phyloP scores from a whole-genome alignment of 92 coral and sea anemone species.

The Phenganax subtilis region DNA sequence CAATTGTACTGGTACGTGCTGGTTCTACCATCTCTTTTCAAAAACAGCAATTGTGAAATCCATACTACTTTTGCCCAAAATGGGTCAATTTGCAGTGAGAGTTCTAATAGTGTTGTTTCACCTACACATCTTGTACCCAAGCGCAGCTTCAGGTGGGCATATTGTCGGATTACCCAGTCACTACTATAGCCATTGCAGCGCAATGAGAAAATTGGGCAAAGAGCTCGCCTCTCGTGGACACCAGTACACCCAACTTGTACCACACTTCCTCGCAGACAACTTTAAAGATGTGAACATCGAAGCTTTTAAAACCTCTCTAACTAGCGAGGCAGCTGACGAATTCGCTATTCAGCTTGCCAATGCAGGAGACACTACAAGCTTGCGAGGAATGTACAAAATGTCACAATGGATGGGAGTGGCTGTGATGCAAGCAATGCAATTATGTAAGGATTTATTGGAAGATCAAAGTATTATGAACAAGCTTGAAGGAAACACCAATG shows the following conservation, averaged over 20 bases:
- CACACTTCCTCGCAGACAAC: slow-evolving; percentile 33
- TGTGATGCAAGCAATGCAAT: too few species aligned
- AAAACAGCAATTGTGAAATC: too few species aligned
- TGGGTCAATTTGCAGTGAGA: not conserved
- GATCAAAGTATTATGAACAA: not conserved
- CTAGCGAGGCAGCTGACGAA: slow-evolving; percentile 31
- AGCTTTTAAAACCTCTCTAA: slow-evolving; percentile 35
- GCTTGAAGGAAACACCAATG: slow-evolving; percentile 23
- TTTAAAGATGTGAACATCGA: too few species aligned
- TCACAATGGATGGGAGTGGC: too few species aligned
- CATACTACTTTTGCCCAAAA: not conserved
- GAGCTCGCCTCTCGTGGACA: too few species aligned
- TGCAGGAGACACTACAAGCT: not conserved
- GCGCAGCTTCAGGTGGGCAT: slow-evolving; percentile 12
- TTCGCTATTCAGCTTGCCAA: not conserved
- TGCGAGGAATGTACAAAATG: not conserved
- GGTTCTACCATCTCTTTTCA: too few species aligned
- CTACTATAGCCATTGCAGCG: slow-evolving; percentile 35
- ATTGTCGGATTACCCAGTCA: slow-evolving; percentile 24
- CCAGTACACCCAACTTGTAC: slow-evolving; percentile 41
- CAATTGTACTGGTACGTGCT: too few species aligned
- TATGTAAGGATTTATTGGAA: slow-evolving; percentile 30
- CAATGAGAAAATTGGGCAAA: too few species aligned
- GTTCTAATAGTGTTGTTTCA: not conserved
- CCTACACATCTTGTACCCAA: not conserved